Evolutionary conservation across 1,140 invertebrate genomes (phyloP), one percentile per base, ranked within the genome.

Genomic region (Leptoteleia sp.): DNA sequence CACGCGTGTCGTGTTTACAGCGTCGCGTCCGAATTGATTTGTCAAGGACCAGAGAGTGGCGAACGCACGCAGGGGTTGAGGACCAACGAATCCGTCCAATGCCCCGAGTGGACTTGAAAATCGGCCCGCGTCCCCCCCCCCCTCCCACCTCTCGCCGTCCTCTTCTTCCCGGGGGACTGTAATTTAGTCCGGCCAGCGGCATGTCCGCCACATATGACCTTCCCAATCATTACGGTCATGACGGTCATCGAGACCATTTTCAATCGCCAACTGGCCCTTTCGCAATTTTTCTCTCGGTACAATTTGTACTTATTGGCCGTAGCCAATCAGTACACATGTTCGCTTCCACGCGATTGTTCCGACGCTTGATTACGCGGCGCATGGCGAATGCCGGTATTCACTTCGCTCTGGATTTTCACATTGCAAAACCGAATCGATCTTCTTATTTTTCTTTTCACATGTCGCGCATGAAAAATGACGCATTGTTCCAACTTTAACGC

Each of bases 21-120:
- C 68, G 76, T 84, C 82, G 87, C 81, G 86, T 83, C 83, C 80
- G 82, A 88, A 88, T 87, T 87, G 87, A 88, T 89, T 89, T 84
- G 84, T 87, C 84, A 85, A 84, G 76, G 79, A 73, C 73, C 45
- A 50, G 31, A 45, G 37, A 64, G 27, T 48, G 9, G 57, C 52
- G 33, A 55, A 47, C 35, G 27, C 22, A 35, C 45, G 42, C 13
- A 19, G 54, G 80, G 80, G 79, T 77, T 61, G 70, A 78, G 68
- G 54, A 47, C 54, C 81, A 50, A 59, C 45, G 76, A 79, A 38
- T 50, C n/a, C 71, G 65, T 81, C 78, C 57, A 67, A 47, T 65
- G 76, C 31, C 73, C 76, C 37, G 33, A 80, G 77, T 85, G 80
- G 64, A 85, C 80, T 84, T 65, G 70, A 85, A 86, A 87, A 86